Evolutionary conservation across 2,113 vertebrate species (phyloP), one percentile per base, ranked within the genome.

Genomic region (Puffinus mauretanicus): DNA sequence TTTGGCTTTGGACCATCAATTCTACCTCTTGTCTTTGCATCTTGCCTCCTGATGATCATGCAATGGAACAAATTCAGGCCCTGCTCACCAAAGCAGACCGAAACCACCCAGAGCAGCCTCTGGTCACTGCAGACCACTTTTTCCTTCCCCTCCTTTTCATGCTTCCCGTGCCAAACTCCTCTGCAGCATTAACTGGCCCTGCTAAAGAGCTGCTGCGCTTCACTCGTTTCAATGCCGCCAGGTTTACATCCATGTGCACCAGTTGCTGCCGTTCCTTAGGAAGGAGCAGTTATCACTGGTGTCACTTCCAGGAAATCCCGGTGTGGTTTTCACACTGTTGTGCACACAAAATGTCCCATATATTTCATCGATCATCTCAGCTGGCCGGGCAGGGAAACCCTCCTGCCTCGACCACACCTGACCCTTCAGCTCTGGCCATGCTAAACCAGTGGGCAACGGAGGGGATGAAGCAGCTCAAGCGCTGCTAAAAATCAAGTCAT

Each of bases 161-260:
- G 3, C 10, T 40, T 40, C 73, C 78, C 13, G 0, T 3, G 1
- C 15, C 70, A 60, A 64, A 38, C 12, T 18, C 0, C 21, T 20
- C 25, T 16, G 11, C 58, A 38, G 70, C 38, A 7, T 8, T 6
- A 66, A 16, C 0, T 0, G 6, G 36, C 29, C 13, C 49, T 20
- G 32, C 44, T 21, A 20, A 76, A 16, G 34, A 71, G 51, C 61
- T 76, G 66, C 46, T 61, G 65, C 5, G 3, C 85, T 49, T 36
- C n/a, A 55, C 57, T 57, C 9, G 0, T 18, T 24, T 6, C 30
- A 3, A 17, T 7, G n/a, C 38, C 5, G 0, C n/a, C 4, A 3
- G 9, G 16, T 26, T 52, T 40, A 15, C 6, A 10, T 12, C 54
- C 30, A 11, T 0, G 4, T 11, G 38, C 40, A 47, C 13, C 61